A percentile compares a stretch with the other conserved stretches of the same genome.
phyloP scores from a whole-genome alignment of 2,113 vertebrate species.

The Guaruba guarouba region DNA sequence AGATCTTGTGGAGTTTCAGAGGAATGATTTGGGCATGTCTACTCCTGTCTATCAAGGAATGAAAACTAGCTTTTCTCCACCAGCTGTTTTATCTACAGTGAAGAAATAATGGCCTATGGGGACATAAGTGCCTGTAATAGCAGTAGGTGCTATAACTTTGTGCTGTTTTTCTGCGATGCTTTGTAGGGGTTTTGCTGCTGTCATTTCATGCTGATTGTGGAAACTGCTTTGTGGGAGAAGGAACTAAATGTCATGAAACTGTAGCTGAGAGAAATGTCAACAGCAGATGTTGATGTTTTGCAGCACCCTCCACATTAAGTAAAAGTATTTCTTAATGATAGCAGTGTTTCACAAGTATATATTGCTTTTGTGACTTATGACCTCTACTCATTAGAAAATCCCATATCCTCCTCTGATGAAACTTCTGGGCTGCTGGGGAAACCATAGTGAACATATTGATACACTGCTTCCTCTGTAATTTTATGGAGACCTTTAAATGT shows the following conservation, averaged over 20 bases:
- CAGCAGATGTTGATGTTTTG: background rate
- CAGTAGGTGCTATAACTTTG: background rate
- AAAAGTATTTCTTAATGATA: background rate
- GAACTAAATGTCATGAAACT: background rate
- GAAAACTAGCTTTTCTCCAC: background rate
- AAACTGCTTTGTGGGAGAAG: background rate
- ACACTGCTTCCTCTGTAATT: background rate
- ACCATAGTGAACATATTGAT: rapidly evolving
- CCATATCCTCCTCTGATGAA: background rate
- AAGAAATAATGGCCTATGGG: background rate
- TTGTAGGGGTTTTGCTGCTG: background rate
- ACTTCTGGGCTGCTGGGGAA: background rate
- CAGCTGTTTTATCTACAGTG: background rate
- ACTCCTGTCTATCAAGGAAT: background rate
- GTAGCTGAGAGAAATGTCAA: background rate
- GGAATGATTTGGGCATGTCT: background rate
- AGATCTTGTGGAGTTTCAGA: background rate
- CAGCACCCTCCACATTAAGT: background rate
- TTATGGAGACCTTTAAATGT: background rate
- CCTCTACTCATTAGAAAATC: background rate
- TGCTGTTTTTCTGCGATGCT: background rate
- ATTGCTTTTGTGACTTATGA: background rate
- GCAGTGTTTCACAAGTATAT: background rate
- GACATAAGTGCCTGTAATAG: background rate
- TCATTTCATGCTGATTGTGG: background rate